Conservation (phyloP, 2,113 vertebrate species). For the Megalops atlanticus region DNA sequence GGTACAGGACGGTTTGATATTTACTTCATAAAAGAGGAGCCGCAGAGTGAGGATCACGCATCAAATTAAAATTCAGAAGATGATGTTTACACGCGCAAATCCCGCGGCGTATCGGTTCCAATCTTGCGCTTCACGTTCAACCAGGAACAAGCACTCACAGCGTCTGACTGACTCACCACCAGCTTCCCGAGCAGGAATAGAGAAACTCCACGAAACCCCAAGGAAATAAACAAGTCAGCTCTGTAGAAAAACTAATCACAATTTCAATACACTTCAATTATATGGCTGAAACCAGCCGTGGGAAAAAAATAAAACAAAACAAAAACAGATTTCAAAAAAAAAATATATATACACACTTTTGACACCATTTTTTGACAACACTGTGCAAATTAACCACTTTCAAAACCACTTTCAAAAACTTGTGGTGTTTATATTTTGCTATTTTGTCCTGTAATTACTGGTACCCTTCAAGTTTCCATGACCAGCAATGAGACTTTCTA, state of each 20-base stretch:
- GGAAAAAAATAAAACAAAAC: not conserved
- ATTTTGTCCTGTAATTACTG: too few relatives aligned
- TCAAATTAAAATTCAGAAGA: constrained; percentile 55
- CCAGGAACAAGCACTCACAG: constrained; percentile 35
- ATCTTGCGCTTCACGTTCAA: constrained; percentile 44
- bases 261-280: constrained; percentile 24
- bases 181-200: constrained; percentile 36
- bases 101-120: constrained; percentile 52
- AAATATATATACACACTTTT: too few relatives aligned
- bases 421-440: too few relatives aligned
- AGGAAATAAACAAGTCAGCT: constrained; percentile 29
- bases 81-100: constrained; percentile 44
- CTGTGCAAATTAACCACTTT: too few relatives aligned
- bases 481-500: too few relatives aligned
- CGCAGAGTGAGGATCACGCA: constrained; percentile 25
- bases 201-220: constrained; percentile 22
- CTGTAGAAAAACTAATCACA: not conserved
- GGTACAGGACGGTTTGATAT: not conserved
- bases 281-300: not conserved
- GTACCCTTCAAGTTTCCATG: too few relatives aligned
- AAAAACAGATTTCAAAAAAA: too few relatives aligned
- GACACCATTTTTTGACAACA: too few relatives aligned
- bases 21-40: constrained; percentile 38
- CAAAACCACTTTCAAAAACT: too few relatives aligned
- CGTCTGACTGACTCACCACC: constrained; percentile 40